Evolutionary conservation across 53 echinoderm and acorn worm species (phyloP).

Genomic region (Mesocentrotus franciscanus): DNA sequence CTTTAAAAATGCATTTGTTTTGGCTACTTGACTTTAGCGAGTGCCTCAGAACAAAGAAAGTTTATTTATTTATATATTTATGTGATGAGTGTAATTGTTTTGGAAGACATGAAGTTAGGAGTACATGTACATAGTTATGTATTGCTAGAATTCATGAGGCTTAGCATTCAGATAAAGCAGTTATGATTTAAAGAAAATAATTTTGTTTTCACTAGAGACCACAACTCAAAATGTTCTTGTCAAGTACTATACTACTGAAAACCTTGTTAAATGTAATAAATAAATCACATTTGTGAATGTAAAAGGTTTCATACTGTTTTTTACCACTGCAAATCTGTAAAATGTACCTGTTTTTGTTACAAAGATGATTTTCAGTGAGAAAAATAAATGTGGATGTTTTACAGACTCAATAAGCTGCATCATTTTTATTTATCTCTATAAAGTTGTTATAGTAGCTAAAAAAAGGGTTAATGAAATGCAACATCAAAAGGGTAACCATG

Average conservation of each 20-base stretch:
- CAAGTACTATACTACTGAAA: conserved; percentile 7
- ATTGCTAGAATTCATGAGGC: background rate
- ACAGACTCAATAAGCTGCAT: background rate
- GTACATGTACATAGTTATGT: background rate
- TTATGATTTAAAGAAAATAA: background rate
- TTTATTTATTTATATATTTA: background rate
- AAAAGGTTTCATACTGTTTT: conserved; percentile 10
- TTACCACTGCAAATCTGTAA: background rate
- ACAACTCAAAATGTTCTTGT: background rate
- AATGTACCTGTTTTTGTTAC: conserved; percentile 26
- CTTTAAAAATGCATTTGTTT: background rate
- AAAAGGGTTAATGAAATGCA: too few relatives aligned
- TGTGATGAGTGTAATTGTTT: background rate
- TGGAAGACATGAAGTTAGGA: background rate
- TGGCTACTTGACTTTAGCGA: background rate
- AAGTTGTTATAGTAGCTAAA: too few relatives aligned
- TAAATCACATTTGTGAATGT: background rate
- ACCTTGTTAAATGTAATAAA: background rate
- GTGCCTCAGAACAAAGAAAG: background rate
- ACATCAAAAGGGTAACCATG: too few relatives aligned
- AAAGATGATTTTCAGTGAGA: background rate
- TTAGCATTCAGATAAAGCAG: background rate
- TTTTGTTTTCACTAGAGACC: background rate
- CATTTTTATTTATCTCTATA: too few relatives aligned
- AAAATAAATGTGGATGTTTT: conserved; percentile 23